These are phyloP conservation scores for Passer montanus DNA, from an alignment of 2,113 vertebrate genomes.

Conservation along the genomic window DNA sequence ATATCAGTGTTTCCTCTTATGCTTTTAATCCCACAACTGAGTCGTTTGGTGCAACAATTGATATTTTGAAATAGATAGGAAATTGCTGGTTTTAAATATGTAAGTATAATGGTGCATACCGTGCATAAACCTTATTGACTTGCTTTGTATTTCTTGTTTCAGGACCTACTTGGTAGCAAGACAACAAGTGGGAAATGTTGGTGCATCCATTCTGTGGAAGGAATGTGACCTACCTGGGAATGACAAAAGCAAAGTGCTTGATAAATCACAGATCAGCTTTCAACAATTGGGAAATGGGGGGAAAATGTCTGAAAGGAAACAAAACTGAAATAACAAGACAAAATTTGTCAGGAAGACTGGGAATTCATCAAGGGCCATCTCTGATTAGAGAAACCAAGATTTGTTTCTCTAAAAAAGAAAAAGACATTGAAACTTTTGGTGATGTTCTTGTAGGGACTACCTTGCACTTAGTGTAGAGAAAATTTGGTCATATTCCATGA, in stretches of 20 bases:
- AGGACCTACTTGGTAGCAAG: conserved; percentile 14
- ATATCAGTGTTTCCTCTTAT: not conserved
- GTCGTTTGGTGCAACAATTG: not conserved
- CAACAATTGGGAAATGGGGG: not conserved
- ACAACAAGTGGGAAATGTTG: not conserved
- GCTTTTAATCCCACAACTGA: not conserved
- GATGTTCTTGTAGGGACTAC: not conserved
- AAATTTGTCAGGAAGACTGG: conserved; percentile 26
- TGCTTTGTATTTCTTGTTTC: conserved; percentile 51
- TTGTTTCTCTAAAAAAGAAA: too few species aligned
- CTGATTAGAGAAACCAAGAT: not conserved
- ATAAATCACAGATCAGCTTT: conserved; percentile 37
- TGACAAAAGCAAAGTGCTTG: conserved; percentile 13
- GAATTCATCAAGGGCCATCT: not conserved
- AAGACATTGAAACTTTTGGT: not conserved
- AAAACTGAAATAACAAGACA: not conserved
- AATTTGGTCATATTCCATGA: not conserved
- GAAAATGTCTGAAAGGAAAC: conserved; percentile 16
- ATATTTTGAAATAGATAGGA: not conserved
- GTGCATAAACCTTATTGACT: not conserved
- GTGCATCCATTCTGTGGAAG: conserved; percentile 16
- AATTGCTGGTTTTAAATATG: fast-evolving
- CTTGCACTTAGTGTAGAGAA: not conserved
- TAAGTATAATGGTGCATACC: not conserved
- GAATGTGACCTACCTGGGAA: conserved; percentile 25